Evolutionary conservation across 92 coral and sea anemone species (phyloP), one percentile per base, ranked within the genome.

Genomic region (Palythoa grandiflora): DNA sequence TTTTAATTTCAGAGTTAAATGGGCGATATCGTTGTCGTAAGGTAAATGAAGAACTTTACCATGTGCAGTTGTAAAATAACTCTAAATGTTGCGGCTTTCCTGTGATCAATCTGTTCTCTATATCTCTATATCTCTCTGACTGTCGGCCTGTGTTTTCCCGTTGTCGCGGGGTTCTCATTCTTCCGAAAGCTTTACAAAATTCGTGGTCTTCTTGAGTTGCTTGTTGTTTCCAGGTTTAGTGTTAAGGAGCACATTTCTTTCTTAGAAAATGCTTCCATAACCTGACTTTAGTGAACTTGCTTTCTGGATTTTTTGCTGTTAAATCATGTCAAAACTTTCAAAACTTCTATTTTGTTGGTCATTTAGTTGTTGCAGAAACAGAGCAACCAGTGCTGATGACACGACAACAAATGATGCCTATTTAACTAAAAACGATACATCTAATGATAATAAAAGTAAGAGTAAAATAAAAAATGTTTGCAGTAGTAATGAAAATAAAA

Each of bases 131-230:
- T 28, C 28, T 28, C 63, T 57, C 63, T 57, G 63, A 51, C 1
- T 51, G 55, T 57, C 63, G 63, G 63, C 63, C 63, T 57, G 63
- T 57, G 63, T 11, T 57, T 57, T 57, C 63, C 63, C 63, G 63
- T 57, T 57, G 12, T 57, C 63, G 63, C 63, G 63, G 63, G 63
- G 63, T 57, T 57, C 63, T 57, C 63, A 57, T 57, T 7, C 63
- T 57, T 57, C 63, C 63, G 63, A 57, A 57, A 57, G 63, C 63
- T 57, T 57, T 57, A 7, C 63, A 57, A 57, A 57, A 57, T 57
- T 57, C 63, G 15, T 57, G 63, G 63, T 12, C 63, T 57, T 57
- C 63, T 57, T 12, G 63, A 57, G 63, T 57, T 12, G 63, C 15
- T 57, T 57, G 4, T 57, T 57, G 12, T 57, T 57, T 57, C 4